Evolutionary conservation across 2,888 invertebrate species (phyloP).

Genomic region (Nemoura dubitans): DNA sequence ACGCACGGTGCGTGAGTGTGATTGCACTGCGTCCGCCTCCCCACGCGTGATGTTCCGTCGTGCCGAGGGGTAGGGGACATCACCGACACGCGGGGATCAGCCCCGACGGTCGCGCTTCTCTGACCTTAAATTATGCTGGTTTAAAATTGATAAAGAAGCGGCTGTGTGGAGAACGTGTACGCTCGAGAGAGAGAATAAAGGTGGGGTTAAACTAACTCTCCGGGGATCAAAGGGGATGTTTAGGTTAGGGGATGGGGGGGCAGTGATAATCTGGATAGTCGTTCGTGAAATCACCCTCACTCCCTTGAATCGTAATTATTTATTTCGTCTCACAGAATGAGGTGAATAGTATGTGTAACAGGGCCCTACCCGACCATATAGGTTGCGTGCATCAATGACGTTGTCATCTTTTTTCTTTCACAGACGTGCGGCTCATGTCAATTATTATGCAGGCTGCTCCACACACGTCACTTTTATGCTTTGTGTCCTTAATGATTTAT

Average conservation of each 20-base stretch:
- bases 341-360: neutral
- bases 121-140: slow-evolving; percentile 49
- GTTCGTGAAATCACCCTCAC: slow-evolving; percentile 44
- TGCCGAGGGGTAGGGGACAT: neutral
- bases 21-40: slow-evolving; percentile 2
- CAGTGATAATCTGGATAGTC: slow-evolving; percentile 47
- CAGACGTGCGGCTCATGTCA: neutral
- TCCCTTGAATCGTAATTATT: slow-evolving; percentile 19
- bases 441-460: neutral
- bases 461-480: neutral
- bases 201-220: slow-evolving; percentile 18
- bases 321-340: slow-evolving; percentile 17
- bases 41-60: neutral
- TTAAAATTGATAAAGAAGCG: slow-evolving; percentile 49
- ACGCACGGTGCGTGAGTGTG: neutral
- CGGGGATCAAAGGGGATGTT: slow-evolving; percentile 42
- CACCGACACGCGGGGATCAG: neutral
- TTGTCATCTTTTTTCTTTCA: neutral
- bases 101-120: neutral
- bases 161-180: neutral
- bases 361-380: neutral
- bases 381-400: neutral
- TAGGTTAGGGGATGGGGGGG: slow-evolving; percentile 40
- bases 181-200: slow-evolving; percentile 8
- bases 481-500: neutral